phyloP scores from a whole-genome alignment of 2,888 invertebrate species.

The Iphiclides podalirius region DNA sequence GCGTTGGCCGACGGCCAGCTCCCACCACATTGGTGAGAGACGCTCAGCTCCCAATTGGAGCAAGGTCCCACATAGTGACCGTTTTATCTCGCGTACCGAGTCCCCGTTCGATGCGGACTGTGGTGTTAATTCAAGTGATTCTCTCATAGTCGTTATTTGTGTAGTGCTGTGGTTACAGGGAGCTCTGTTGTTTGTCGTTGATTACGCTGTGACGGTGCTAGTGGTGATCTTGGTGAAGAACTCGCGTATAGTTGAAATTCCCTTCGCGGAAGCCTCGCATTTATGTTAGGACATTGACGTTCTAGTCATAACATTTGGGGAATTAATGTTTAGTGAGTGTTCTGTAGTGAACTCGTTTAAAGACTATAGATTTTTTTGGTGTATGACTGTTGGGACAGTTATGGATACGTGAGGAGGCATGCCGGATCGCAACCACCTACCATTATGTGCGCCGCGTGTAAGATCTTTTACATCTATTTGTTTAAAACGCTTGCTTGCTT shows the following conservation, averaged over 20 bases:
- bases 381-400: too few species aligned
- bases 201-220: slow-evolving; percentile 7
- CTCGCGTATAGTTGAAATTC: too few species aligned
- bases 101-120: neutral
- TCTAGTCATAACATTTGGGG: too few species aligned
- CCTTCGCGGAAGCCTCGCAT: too few species aligned
- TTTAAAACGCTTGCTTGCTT: too few species aligned
- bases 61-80: slow-evolving; percentile 41
- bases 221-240: slow-evolving; percentile 11
- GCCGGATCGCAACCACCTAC: slow-evolving; percentile 65
- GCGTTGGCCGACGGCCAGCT: slow-evolving; percentile 40
- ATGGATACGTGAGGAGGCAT: slow-evolving; percentile 49
- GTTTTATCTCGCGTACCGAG: slow-evolving; percentile 26
- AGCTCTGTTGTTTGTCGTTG: too few species aligned
- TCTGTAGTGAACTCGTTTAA: too few species aligned
- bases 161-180: too few species aligned
- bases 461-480: slow-evolving; percentile 36
- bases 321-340: too few species aligned
- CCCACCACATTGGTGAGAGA: slow-evolving; percentile 34
- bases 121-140: slow-evolving; percentile 9
- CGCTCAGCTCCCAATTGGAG: slow-evolving; percentile 41
- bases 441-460: slow-evolving; percentile 53
- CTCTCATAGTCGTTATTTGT: too few species aligned
- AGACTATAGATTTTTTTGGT: too few species aligned
- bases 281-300: too few species aligned